Evolutionary conservation across 2,888 invertebrate species (phyloP).

Genomic region (Nemoura dubitans): DNA sequence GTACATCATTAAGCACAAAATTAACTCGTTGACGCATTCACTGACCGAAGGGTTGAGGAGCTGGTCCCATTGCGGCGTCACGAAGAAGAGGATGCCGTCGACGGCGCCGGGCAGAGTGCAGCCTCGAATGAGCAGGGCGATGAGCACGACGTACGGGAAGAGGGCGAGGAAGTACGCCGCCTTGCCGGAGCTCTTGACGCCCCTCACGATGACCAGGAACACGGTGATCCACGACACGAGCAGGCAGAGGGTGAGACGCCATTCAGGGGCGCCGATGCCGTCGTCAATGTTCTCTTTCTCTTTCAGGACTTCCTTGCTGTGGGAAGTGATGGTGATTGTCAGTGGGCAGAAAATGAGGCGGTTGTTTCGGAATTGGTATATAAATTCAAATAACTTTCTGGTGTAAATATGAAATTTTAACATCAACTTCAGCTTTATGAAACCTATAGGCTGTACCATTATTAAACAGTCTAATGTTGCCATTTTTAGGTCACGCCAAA

Average conservation of each 20-base stretch:
- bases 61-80: slow-evolving; percentile 81
- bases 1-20: too few species aligned
- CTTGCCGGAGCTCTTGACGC: slow-evolving; percentile 82
- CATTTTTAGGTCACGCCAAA: too few species aligned
- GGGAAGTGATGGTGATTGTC: not conserved
- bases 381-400: too few species aligned
- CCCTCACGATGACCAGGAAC: slow-evolving; percentile 74
- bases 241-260: slow-evolving; percentile 74
- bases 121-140: slow-evolving; percentile 72
- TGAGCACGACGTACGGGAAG: slow-evolving; percentile 82
- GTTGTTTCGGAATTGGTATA: too few species aligned
- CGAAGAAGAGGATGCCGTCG: slow-evolving; percentile 79
- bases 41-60: slow-evolving; percentile 73
- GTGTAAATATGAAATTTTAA: too few species aligned
- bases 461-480: too few species aligned
- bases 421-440: too few species aligned
- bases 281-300: slow-evolving; percentile 63
- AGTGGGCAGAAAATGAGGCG: not conserved
- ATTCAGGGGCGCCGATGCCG: slow-evolving; percentile 66
- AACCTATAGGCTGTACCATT: too few species aligned
- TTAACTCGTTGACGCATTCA: slow-evolving; percentile 54
- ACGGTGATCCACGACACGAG: slow-evolving; percentile 74
- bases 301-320: slow-evolving; percentile 64
- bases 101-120: slow-evolving; percentile 71
- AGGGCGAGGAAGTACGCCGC: slow-evolving; percentile 90